Evolutionary conservation across 1,140 invertebrate species (phyloP), one percentile per base, ranked within the genome.

Genomic region (Hycleus phaleratus): DNA sequence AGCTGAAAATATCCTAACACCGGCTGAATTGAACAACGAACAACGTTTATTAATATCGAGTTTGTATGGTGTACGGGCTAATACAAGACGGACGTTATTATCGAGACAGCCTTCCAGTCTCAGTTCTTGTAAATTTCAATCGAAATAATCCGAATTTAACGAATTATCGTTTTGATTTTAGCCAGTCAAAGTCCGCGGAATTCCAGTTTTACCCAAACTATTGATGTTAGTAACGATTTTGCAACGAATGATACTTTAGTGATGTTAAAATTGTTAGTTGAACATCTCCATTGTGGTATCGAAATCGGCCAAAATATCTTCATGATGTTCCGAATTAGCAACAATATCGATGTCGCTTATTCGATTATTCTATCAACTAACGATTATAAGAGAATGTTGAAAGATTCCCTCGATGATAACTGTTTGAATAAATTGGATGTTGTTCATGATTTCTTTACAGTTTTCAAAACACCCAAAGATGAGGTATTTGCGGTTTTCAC

Each of bases 371-470:
- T 83, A 32, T 68, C 73, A 1, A 72, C 76, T 18, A 60, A 51
- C 3, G 75, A 84, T 69, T 74, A 78, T 0, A 70, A 75, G 18
- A 68, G 74, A 49, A 71, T 84, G 49, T 64, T 85, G 6, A 77
- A 78, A 60, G 77, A 78, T 49, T 73, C 79, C 7, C 69, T 81
- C n/a, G 73, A 74, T 38, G 75, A 76, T 40, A 74, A 79, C 62
- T 77, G 74, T 49, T 63, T 74, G 32, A 76, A 80, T 58, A 82
- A 81, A 57, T 66, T 82, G 10, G 72, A 82, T 49, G 75, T 82
- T n/a, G 77, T 82, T 7, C 75, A 74, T 56, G 81, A 83, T 64
- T 68, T 72, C 58, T 53, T 67, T 45, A 46, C 47, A 4, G 59
- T 69, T 25, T 72, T 66, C 45, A 59, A 67, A 12, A 71, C 71